Percentiles rank a stretch among this genome's conserved stretches.
These are phyloP conservation scores for Malaclemys terrapin DNA, from an alignment of 2,113 vertebrate species.

Conservation along the genomic window DNA sequence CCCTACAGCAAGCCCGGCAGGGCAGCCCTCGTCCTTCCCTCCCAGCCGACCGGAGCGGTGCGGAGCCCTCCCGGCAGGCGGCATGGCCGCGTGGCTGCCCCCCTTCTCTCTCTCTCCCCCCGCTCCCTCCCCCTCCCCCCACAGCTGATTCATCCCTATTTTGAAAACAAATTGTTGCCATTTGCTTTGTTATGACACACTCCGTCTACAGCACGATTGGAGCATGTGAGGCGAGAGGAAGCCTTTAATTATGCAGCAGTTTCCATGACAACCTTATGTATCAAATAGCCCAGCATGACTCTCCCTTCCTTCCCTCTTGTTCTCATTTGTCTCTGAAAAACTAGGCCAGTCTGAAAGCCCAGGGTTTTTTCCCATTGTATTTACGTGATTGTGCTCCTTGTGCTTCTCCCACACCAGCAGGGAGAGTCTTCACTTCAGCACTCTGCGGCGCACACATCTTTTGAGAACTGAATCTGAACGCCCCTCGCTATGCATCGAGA, in stretches of 20 bases:
- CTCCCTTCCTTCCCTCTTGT: neutral
- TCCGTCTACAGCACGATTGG: neutral
- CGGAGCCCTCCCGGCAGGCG: too few relatives aligned
- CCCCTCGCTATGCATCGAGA: neutral
- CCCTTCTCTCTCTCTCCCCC: too few relatives aligned
- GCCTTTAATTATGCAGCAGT: neutral
- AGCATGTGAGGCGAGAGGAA: neutral
- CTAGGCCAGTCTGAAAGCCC: neutral
- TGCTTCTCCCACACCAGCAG: accelerated
- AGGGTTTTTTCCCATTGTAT: neutral
- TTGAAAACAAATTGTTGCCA: neutral
- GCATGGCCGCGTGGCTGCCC: too few relatives aligned
- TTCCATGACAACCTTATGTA: constrained; percentile 43
- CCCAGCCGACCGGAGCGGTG: too few relatives aligned
- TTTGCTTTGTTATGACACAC: neutral
- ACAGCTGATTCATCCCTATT: neutral
- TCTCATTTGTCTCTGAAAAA: neutral
- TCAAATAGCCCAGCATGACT: neutral
- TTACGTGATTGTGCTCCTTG: neutral
- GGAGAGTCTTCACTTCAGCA: neutral
- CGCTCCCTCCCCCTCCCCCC: too few relatives aligned
- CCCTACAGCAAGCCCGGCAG: too few relatives aligned
- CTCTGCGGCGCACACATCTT: neutral
- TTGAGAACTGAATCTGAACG: neutral
- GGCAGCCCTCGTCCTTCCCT: too few relatives aligned